phyloP scores from a whole-genome alignment of 37 sponge, comb jelly and placozoan species.

The Hexactinellida sp. region DNA sequence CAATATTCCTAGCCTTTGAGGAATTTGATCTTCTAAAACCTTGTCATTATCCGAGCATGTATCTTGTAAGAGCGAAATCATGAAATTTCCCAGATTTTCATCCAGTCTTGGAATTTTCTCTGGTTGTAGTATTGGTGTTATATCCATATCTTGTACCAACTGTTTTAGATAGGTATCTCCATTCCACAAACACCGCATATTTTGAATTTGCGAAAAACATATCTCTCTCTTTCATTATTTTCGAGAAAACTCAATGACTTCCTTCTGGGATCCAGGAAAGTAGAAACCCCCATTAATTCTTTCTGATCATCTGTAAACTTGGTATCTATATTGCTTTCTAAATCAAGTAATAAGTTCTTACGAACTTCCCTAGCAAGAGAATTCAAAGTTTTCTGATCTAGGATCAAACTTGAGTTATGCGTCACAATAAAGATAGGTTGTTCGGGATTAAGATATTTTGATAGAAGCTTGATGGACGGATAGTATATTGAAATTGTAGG shows the following conservation, averaged over 20 bases:
- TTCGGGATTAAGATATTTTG: background rate
- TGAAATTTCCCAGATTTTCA: background rate
- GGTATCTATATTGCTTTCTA: background rate
- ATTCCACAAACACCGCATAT: background rate
- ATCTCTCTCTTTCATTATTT: background rate
- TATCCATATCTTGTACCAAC: background rate
- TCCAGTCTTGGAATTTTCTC: background rate
- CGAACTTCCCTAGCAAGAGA: background rate
- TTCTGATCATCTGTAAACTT: no score
- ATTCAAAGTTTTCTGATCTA: background rate
- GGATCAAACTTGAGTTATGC: background rate
- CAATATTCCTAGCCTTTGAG: background rate
- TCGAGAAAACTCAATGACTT: background rate
- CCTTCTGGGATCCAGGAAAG: background rate
- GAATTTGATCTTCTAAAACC: background rate
- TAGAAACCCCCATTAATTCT: background rate
- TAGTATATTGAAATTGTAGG: background rate
- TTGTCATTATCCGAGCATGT: background rate
- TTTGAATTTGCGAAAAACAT: background rate
- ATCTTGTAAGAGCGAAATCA: background rate
- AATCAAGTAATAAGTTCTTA: background rate
- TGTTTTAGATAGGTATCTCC: background rate
- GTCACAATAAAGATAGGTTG: background rate
- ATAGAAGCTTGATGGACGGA: background rate
- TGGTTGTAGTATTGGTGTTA: background rate